These are phyloP conservation scores for Pipistrellus pipistrellus DNA, from an alignment of 2,797 vertebrate genomes.

Conservation along the genomic window DNA sequence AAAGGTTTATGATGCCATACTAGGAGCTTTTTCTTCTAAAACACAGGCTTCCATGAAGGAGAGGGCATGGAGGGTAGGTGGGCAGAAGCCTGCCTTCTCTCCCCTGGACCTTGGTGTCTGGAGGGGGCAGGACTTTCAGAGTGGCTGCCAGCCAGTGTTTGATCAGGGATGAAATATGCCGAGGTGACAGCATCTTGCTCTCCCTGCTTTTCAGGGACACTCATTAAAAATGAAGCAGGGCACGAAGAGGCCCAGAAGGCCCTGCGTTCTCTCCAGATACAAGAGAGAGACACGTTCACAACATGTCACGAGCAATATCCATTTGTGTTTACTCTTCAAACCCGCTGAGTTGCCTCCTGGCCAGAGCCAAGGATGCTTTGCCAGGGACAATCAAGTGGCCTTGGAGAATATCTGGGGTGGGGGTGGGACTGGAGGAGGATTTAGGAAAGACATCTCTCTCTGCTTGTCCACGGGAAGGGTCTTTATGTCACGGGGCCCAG, in stretches of 20 bases:
- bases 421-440: not conserved
- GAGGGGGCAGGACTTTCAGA: slow-evolving; percentile 94
- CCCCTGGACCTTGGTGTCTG: slow-evolving; percentile 89
- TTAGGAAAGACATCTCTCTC: not conserved
- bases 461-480: slow-evolving; percentile 62
- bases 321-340: slow-evolving; percentile 92
- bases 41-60: not conserved
- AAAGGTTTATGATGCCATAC: fast-evolving
- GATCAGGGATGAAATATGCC: slow-evolving; percentile 98
- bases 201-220: slow-evolving; percentile 93
- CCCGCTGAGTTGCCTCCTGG: slow-evolving; percentile 88
- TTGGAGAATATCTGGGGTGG: not conserved
- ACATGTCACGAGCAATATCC: slow-evolving; percentile 95
- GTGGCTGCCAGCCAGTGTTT: slow-evolving; percentile 96
- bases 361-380: slow-evolving; percentile 86
- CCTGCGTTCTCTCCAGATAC: slow-evolving; percentile 91
- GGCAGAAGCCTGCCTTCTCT: slow-evolving; percentile 80
- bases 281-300: slow-evolving; percentile 93
- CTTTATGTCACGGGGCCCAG: not conserved
- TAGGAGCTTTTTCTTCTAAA: not conserved
- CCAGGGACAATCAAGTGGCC: slow-evolving; percentile 21
- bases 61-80: not conserved
- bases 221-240: slow-evolving; percentile 96
- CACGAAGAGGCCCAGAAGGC: slow-evolving; percentile 93
- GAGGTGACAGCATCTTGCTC: slow-evolving; percentile 96